A percentile compares a stretch with the other conserved stretches of the same genome.
Evolutionary conservation across 2,113 vertebrate species (phyloP).

Genomic region (Bos javanicus): DNA sequence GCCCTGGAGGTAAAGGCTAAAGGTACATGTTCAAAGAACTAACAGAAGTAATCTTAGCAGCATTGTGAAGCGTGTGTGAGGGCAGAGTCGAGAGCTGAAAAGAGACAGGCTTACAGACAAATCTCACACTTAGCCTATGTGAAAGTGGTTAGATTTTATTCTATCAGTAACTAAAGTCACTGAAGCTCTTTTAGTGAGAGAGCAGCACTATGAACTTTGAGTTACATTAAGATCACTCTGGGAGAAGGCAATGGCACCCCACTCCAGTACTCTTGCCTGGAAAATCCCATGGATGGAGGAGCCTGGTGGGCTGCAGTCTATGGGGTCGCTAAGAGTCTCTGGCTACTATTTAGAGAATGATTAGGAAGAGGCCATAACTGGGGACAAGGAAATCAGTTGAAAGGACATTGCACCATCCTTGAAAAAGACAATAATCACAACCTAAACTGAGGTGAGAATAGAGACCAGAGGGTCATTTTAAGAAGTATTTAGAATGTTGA

Average conservation of each 20-base stretch:
- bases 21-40: not conserved
- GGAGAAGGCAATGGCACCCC: no score
- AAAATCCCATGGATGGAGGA: no score
- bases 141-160: not conserved
- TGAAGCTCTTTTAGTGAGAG: not conserved
- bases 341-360: not conserved
- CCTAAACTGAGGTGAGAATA: not conserved
- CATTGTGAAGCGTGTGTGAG: not conserved
- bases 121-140: not conserved
- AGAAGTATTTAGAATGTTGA: not conserved
- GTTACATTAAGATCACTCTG: not conserved
- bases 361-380: not conserved
- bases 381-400: not conserved
- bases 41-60: not conserved
- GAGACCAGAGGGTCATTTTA: not conserved
- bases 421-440: not conserved
- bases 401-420: not conserved
- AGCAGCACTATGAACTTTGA: not conserved
- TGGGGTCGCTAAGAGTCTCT: no score
- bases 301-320: no score
- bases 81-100: not conserved
- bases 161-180: not conserved
- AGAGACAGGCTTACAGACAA: not conserved
- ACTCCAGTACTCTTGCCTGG: no score
- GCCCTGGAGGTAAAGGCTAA: not conserved